Conservation (phyloP, 1,140 invertebrate species). For the Lasaia peninsularis region DNA sequence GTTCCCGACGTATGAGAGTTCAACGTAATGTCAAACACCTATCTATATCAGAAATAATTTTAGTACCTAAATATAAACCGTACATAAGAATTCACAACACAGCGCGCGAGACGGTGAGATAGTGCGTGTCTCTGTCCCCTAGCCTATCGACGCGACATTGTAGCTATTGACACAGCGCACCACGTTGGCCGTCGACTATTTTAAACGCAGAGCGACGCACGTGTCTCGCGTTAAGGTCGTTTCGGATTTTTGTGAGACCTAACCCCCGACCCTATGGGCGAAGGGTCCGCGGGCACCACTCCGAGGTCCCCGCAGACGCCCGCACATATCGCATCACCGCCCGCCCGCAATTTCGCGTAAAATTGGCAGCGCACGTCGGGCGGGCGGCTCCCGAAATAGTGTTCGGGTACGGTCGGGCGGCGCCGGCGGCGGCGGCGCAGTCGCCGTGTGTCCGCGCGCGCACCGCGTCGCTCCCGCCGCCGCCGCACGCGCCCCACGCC, state of each 20-base stretch:
- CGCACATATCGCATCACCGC: constrained; percentile 74
- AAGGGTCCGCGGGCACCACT: constrained; percentile 34
- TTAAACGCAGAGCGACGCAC: constrained; percentile 53
- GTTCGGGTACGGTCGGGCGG: constrained; percentile 66
- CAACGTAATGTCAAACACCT: constrained; percentile 77
- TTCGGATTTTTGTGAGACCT: constrained; percentile 24
- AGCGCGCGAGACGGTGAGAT: constrained; percentile 74
- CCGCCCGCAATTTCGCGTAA: constrained; percentile 76
- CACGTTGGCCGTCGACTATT: constrained; percentile 61
- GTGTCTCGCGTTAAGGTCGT: constrained; percentile 32
- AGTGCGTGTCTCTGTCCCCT: constrained; percentile 72
- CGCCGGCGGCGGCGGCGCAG: constrained; percentile 61
- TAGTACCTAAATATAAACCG: constrained; percentile 71
- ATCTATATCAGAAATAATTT: constrained; percentile 77
- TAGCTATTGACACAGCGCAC: constrained; percentile 68
- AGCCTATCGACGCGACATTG: constrained; percentile 74
- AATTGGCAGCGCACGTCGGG: constrained; percentile 71
- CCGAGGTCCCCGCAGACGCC: constrained; percentile 43
- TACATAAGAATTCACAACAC: constrained; percentile 76
- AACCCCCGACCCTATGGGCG: constrained; percentile 41
- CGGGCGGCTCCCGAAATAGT: constrained; percentile 73
- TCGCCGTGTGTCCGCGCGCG: constrained; percentile 69
- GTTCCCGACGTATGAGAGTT: constrained; percentile 73
- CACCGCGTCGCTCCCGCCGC: constrained; percentile 60
- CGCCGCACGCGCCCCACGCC: constrained; percentile 50